Percentiles rank a stretch among this genome's conserved stretches.
Conservation (phyloP, 2,113 vertebrate species). For the Rana temporaria region DNA sequence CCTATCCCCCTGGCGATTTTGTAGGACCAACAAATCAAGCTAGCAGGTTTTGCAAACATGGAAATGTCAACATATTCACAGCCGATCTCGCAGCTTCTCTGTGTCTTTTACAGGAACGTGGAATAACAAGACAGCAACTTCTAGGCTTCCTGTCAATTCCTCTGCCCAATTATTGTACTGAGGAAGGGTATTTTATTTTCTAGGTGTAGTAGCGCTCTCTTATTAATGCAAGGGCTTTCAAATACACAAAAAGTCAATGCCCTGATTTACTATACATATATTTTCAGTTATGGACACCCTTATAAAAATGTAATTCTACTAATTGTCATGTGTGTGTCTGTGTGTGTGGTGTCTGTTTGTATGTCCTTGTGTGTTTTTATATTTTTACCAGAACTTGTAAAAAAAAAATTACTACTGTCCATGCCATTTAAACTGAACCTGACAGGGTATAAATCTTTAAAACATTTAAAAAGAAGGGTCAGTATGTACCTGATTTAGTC, state of each 20-base stretch:
- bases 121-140: constrained; percentile 29
- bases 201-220: not conserved
- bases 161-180: constrained; percentile 45
- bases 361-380: too few relatives aligned
- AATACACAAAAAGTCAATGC: not conserved
- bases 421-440: too few relatives aligned
- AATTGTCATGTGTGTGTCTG: too few relatives aligned
- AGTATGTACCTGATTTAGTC: too few relatives aligned
- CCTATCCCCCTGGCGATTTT: constrained; percentile 63
- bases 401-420: too few relatives aligned
- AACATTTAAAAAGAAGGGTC: too few relatives aligned
- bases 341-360: too few relatives aligned
- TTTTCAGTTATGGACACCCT: too few relatives aligned
- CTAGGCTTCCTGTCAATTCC: constrained; percentile 43
- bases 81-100: constrained; percentile 37
- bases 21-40: constrained; percentile 67
- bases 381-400: too few relatives aligned
- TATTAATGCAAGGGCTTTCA: constrained; percentile 26
- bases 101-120: constrained; percentile 52
- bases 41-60: constrained; percentile 64
- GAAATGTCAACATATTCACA: constrained; percentile 67
- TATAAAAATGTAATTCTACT: too few relatives aligned
- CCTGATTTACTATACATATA: not conserved
- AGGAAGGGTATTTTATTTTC: constrained; percentile 13
- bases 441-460: too few relatives aligned